Evolutionary conservation across 2,797 vertebrate species (phyloP).

Genomic region (Hypotaenidia okinawae): DNA sequence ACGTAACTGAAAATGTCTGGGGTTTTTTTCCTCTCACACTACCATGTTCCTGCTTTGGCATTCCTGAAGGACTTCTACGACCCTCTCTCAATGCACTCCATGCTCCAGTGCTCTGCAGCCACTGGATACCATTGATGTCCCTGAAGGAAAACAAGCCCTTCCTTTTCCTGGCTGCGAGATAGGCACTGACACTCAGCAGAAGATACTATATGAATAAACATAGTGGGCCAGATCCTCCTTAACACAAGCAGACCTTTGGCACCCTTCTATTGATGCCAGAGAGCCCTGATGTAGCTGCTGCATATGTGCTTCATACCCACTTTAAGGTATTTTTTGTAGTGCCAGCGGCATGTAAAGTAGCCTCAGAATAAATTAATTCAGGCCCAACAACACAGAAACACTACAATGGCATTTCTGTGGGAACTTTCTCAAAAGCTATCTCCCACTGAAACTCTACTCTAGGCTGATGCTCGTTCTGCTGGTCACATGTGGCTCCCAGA

Average conservation of each 20-base stretch:
- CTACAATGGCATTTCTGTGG: constrained; percentile 31
- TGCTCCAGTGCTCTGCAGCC: not conserved
- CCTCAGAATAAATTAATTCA: not conserved
- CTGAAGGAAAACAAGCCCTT: constrained; percentile 10
- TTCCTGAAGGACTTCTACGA: not conserved
- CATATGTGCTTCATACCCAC: not conserved
- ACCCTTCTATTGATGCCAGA: not conserved
- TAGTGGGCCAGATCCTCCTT: accelerated
- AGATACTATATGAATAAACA: not conserved
- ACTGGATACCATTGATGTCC: not conserved
- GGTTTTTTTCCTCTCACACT: too few species aligned
- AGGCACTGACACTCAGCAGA: not conserved
- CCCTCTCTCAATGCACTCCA: accelerated
- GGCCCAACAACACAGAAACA: not conserved
- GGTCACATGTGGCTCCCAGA: constrained; percentile 75
- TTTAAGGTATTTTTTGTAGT: not conserved
- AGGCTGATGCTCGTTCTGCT: not conserved
- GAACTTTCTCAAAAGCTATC: constrained; percentile 49
- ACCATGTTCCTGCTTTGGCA: not conserved
- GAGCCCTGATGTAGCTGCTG: not conserved
- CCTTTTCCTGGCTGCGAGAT: not conserved
- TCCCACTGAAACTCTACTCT: constrained; percentile 32
- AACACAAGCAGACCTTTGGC: not conserved
- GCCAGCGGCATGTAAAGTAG: not conserved
- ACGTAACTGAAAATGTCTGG: not conserved